phyloP scores from a whole-genome alignment of 2,113 vertebrate genomes.

The Phylloscopus trochilus region DNA sequence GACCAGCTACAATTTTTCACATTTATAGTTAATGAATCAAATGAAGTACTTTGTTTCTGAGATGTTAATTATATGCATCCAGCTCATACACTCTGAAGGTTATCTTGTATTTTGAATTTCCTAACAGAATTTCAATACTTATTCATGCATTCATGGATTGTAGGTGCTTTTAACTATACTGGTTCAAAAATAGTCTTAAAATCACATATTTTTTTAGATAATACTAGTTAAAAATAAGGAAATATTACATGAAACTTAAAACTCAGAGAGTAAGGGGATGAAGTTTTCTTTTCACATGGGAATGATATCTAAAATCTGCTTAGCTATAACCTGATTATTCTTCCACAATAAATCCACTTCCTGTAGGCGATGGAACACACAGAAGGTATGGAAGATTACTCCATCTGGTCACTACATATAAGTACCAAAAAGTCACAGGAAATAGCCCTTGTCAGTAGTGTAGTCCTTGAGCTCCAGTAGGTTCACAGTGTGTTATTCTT shows the following conservation, averaged over 20 bases:
- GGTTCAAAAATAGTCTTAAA: neutral
- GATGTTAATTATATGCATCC: neutral
- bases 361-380: neutral
- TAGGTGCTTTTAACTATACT: neutral
- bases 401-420: neutral
- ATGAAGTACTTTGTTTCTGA: neutral
- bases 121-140: neutral
- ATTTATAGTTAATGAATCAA: slow-evolving; percentile 27
- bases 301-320: neutral
- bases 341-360: neutral
- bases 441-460: neutral
- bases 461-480: neutral
- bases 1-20: neutral
- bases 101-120: neutral
- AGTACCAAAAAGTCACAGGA: neutral
- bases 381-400: neutral
- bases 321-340: neutral
- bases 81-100: neutral
- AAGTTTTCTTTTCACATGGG: neutral
- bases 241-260: neutral
- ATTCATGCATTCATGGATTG: neutral
- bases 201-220: neutral
- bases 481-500: neutral
- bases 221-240: neutral
- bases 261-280: neutral